Evolutionary conservation across 2,888 invertebrate species (phyloP), one percentile per base, ranked within the genome.

Genomic region (Drosophila nr. fundita): DNA sequence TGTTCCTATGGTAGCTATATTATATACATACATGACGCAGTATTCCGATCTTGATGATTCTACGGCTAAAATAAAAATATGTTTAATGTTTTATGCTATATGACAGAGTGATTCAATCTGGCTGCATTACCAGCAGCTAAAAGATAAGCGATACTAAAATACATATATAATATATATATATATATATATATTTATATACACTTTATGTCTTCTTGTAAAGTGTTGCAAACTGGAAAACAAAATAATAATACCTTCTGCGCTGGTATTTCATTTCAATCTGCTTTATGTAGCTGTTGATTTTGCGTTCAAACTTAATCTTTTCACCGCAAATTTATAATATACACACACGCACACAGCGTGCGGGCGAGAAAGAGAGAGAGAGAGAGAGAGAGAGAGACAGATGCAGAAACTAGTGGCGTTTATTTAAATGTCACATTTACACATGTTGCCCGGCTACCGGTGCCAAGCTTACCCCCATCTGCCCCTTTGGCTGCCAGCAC

Each of bases 291-390:
- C 86, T 82, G 83, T 85, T 85, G 85, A 89, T 87, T 87, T 89
- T 84, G 80, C 87, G 82, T 87, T 89, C 85, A 87, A 89, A 82
- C 87, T 85, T 87, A 89, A 85, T 89, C 89, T 87, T 79, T 77
- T 68, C 71, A 82, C 89, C 85, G 87, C 89, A 88, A 78, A 87
- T 84, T 81, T 81, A 81, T 79, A 77, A 59, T 75, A 70, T 68
- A 81, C 78, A 60, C 61, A 42, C 50, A 68, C 27, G 48, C 55
- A 63, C 57, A 53, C 60, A 65, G n/a, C 5, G 29, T 24, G 68
- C 32, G 13, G 40, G n/a, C n/a, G 40, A 40, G 40, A 40, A 4
- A 42, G n/a, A 21, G 21, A 52, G 40, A 58, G 7, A 52, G 27
- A 40, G 13, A 58, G 11, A 42, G 24, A 48, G 15, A 55, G 13